Percentiles rank a stretch among this genome's conserved stretches.
phyloP scores from a whole-genome alignment of 2,888 invertebrate genomes.

The Rhopalosiphum nymphaeae region DNA sequence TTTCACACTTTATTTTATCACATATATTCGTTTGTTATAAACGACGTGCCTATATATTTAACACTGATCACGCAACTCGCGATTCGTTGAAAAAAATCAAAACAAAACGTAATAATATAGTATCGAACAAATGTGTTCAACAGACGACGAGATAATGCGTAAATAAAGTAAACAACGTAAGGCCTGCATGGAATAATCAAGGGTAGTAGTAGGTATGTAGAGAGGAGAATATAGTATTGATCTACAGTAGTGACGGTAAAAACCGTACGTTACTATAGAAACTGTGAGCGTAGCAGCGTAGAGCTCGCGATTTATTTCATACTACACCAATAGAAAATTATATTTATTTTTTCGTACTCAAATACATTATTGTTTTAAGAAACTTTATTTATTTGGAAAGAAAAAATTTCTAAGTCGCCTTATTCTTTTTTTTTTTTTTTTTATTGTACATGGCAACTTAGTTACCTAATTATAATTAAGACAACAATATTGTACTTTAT shows the following conservation, averaged over 20 bases:
- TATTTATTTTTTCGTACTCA: neutral
- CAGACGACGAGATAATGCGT: constrained; percentile 53
- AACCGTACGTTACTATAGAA: constrained; percentile 54
- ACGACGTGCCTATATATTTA: neutral
- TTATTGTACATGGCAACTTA: no score
- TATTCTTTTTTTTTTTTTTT: no score
- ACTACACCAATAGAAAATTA: neutral
- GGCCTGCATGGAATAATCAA: constrained; percentile 57
- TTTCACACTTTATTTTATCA: neutral
- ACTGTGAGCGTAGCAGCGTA: constrained; percentile 5
- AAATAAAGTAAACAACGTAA: constrained; percentile 51
- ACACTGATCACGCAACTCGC: neutral
- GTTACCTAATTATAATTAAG: neutral
- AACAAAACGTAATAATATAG: constrained; percentile 57
- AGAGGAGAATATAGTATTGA: constrained; percentile 60
- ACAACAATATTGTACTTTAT: neutral
- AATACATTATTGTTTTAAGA: neutral
- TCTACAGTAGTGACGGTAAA: constrained; percentile 46
- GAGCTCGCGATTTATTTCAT: constrained; percentile 17
- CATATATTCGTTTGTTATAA: neutral
- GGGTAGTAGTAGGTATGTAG: constrained; percentile 45
- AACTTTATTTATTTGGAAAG: neutral
- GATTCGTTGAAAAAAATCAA: constrained; percentile 47
- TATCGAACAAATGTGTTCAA: constrained; percentile 54
- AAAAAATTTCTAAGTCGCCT: neutral